Base-by-base conservation (phyloP, 2,797 vertebrate genomes). In the Esox masquinongy region DNA sequence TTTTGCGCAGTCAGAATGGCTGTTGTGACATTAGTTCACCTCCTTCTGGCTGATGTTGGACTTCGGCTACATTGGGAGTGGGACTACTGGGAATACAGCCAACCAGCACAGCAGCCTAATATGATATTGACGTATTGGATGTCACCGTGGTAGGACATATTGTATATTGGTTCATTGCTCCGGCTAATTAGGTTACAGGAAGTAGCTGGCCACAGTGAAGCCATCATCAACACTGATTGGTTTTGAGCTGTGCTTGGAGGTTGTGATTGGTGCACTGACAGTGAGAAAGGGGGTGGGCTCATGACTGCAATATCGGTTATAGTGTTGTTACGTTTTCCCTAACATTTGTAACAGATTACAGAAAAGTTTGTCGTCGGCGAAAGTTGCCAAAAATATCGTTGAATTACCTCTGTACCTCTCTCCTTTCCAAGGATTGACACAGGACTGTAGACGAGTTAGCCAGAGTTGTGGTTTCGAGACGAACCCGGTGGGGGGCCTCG, bases 61-160 rank as follows among this genome's bases (percentile, higher is more conserved):
- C 72, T 79, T 84, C 84, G 69, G 73, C 67, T 29, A 72, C 29
- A 61, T 68, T 77, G 67, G 66, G 67, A 79, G 68, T 78, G 78
- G 69, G 64, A 31, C 76, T 84, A 79, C 86, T 73, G 31, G 80
- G 80, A 87, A 87, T 81, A 72, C 77, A 79, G 47, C 74, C 75
- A 68, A 47, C 74, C 76, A 77, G 81, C 75, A 74, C 67, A 66
- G 59, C 79, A 73, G 69, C 67, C 77, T 83, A 82, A 85, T 77
- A 76, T 76, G 80, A 84, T 77, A 82, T 68, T 76, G 82, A 80
- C 12, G 34, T 75, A 80, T 11, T 39, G 80, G 68, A 78, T 83
- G 77, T 87, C 83, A 77, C 70, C 71, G 67, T 78, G 66, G 39
- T 76, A 78, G 73, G 82, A 81, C 77, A 70, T 64, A 43, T 9